phyloP scores from a whole-genome alignment of 2,888 invertebrate genomes.

The Eristalis arbustorum region DNA sequence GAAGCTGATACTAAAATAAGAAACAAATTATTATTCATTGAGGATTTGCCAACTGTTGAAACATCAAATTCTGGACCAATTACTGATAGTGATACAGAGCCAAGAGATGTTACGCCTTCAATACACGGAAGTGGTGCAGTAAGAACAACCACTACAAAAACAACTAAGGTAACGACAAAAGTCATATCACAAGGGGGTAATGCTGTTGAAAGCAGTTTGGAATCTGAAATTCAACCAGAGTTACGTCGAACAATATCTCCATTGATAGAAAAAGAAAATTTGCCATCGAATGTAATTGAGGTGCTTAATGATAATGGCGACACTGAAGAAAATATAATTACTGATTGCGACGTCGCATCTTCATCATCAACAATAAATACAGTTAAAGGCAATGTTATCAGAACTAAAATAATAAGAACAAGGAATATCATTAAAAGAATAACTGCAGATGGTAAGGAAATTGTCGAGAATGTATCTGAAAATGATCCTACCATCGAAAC shows the following conservation, averaged over 20 bases:
- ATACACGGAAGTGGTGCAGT: conserved; percentile 72
- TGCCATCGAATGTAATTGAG: too few relatives aligned
- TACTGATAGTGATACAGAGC: too few relatives aligned
- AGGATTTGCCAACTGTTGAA: too few relatives aligned
- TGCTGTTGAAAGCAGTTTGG: neutral
- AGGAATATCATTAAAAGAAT: neutral
- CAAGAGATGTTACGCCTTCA: neutral
- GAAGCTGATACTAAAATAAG: neutral
- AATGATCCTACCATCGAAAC: conserved; percentile 58
- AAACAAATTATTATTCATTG: too few relatives aligned
- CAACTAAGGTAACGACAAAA: conserved; percentile 75
- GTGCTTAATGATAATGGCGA: neutral
- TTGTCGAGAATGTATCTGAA: conserved; percentile 71
- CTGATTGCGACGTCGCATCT: neutral
- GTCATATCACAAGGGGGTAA: conserved; percentile 74
- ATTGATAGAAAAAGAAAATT: neutral
- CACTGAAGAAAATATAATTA: neutral
- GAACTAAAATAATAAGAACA: conserved; percentile 56
- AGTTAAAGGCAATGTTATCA: neutral
- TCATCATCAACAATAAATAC: neutral
- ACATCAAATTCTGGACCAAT: too few relatives aligned
- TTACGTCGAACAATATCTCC: neutral
- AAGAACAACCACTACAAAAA: conserved; percentile 77
- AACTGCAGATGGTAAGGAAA: conserved; percentile 74
- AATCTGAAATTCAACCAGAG: conserved; percentile 10